Evolutionary conservation across 2,113 vertebrate genomes (phyloP), one percentile per base, ranked within the genome.

Genomic region (Onychorhynchus coronatus): DNA sequence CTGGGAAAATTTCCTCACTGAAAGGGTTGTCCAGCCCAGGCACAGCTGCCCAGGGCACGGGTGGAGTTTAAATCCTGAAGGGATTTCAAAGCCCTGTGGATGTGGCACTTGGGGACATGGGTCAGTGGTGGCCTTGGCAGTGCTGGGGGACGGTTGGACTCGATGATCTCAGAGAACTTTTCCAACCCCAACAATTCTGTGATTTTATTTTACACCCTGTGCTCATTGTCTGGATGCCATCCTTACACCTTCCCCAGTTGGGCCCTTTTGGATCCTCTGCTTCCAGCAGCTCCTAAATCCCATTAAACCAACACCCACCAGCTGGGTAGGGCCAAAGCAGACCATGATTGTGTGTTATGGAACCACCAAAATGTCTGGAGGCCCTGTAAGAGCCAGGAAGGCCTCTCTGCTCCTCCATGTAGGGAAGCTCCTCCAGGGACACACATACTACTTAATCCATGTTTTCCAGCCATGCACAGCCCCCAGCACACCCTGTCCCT

Each of bases 331-430:
- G 35, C 22, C 23, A 5, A 20, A 37, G 7, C 2, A 16, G 10
- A 39, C 7, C 1, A 0, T 44, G 67, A 73, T 27, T 3, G 0
- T 37, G 0, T 33, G 27, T 9, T 12, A n/a, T 2, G 4, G 52
- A 33, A 73, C 14, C 53, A 77, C 53, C 41, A 50, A 14, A 49
- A 27, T 18, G 10, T 37, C 13, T 4, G 11, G 79, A 72, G 37
- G 23, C 25, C 31, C 58, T 71, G 63, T 47, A 62, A 78, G 50
- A 87, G 37, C 46, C 46, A 19, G 77, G 46, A 56, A 31, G 10
- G 19, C 14, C 33, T 20, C 42, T 17, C 58, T 47, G 58, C 79
- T 63, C 58, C n/a, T 42, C 25, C 41, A 18, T 44, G 33, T 9
- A 13, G 35, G 33, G 15, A 41, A 82, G 17, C 22, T 11, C 42